Base-by-base conservation (phyloP, 2,888 invertebrate genomes). In the Spodoptera exigua region DNA sequence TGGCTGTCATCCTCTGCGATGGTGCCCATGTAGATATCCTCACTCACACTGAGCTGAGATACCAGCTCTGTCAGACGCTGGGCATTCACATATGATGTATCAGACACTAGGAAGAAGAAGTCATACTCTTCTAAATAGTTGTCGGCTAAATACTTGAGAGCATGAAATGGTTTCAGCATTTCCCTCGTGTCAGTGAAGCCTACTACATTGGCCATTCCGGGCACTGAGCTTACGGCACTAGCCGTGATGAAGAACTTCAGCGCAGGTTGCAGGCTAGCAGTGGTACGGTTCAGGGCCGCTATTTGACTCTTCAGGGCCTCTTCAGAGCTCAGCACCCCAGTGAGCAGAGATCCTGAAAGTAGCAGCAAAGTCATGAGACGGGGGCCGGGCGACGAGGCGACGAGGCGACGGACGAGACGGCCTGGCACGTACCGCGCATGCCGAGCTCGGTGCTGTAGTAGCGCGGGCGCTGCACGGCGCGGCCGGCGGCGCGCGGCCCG, bases 401-500 rank as follows among this genome's bases (percentile, higher is more conserved):
- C 14, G 16, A 21, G 12, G n/a, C 35, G n/a, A 27, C 2, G 18
- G 3, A 3, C 11, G 11, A 7, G 14, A 4, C 14, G 32, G 14
- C 11, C 16, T 7, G 10, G 18, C 3, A 12, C 11, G 18, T 60
- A 87, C 91, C 91, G 64, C 97, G 95, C 77, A 99, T 99, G 14
- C 98, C 99, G 55, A 99, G 95, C 88, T 99, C 99, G 0, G 99
- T 98, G 46, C 98, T 98, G 85, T 98, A 99, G 93, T 98, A 99
- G 17, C 99, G 95, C 0, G 99, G 98, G 2, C 99, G 95, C 53
- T 97, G 95, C 70, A 98, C 95, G 74, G 96, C 95, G 41, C 93
- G 88, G 43, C 85, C 70, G 43, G 84, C 74, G 35, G 83, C 45
- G 75, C 76, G 84, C 1, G 88, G 76, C 12, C 87, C 85, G 11